These are phyloP conservation scores for Limnephilus marmoratus DNA, from an alignment of 2,888 invertebrate species.

Conservation along the genomic window DNA sequence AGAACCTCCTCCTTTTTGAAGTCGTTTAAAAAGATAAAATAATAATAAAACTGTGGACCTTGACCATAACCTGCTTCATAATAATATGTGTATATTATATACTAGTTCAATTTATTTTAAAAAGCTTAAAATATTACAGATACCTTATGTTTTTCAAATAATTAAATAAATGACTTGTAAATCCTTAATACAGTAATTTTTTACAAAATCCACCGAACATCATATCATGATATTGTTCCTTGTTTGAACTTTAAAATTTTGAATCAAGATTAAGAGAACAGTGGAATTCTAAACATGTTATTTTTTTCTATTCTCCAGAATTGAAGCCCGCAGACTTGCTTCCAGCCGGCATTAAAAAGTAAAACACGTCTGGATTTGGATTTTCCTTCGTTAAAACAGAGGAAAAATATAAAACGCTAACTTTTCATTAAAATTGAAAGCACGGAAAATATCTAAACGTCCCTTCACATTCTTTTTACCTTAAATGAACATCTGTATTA, in stretches of 20 bases:
- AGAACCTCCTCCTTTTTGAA: no score
- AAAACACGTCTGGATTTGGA: conserved; percentile 3
- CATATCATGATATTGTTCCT: neutral
- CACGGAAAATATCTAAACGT: conserved; percentile 42
- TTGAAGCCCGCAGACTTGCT: neutral
- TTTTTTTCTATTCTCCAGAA: neutral
- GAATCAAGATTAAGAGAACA: neutral
- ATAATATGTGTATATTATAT: no score
- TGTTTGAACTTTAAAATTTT: neutral
- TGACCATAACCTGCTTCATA: no score
- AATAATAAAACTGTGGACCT: no score
- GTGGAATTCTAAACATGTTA: neutral
- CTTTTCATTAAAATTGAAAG: conserved; percentile 46
- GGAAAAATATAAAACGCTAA: conserved; percentile 10
- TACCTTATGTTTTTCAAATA: no score
- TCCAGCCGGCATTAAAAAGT: neutral
- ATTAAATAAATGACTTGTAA: no score
- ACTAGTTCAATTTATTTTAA: no score
- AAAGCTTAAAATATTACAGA: no score
- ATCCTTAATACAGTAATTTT: no score
- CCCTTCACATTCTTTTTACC: conserved; percentile 40
- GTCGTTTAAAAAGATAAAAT: no score
- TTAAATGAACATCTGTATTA: conserved; percentile 46
- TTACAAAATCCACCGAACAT: neutral
- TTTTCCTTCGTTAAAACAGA: conserved; percentile 6